Evolutionary conservation across 2,888 invertebrate genomes (phyloP).

Genomic region (Leptopilina myrica): DNA sequence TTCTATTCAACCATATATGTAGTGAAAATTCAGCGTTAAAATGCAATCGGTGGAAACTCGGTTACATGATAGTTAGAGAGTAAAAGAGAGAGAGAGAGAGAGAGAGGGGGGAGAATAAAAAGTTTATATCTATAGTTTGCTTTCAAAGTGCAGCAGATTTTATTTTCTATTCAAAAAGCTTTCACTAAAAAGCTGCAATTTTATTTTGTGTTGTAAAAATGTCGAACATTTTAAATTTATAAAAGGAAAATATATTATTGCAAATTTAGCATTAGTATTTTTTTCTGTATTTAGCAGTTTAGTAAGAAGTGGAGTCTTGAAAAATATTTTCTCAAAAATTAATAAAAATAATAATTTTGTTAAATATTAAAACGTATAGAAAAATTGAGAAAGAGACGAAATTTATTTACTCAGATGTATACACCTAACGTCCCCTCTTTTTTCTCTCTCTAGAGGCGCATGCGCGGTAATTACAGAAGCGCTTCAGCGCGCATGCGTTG

Average conservation of each 20-base stretch:
- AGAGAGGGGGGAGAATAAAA: neutral
- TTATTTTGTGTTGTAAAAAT: neutral
- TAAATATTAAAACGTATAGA: too few species aligned
- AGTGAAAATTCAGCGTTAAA: neutral
- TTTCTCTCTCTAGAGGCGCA: too few species aligned
- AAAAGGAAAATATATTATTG: neutral
- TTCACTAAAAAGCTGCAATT: too few species aligned
- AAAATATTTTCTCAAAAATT: neutral
- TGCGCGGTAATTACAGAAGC: too few species aligned
- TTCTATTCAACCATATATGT: neutral
- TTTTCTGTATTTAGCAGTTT: neutral
- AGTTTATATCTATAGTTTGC: neutral
- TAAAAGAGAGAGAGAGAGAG: too few species aligned
- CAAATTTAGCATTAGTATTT: neutral
- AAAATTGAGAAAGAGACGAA: too few species aligned
- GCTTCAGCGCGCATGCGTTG: too few species aligned
- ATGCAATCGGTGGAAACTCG: neutral
- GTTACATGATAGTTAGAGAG: neutral
- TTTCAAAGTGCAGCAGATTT: slow-evolving; percentile 2
- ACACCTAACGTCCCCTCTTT: too few species aligned
- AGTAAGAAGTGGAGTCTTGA: neutral
- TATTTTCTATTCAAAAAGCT: too few species aligned
- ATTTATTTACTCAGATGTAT: too few species aligned
- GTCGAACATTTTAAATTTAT: neutral
- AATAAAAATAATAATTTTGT: too few species aligned